Evolutionary conservation across 2,113 vertebrate genomes (phyloP).

Genomic region (human (Homo sapiens)): DNA sequence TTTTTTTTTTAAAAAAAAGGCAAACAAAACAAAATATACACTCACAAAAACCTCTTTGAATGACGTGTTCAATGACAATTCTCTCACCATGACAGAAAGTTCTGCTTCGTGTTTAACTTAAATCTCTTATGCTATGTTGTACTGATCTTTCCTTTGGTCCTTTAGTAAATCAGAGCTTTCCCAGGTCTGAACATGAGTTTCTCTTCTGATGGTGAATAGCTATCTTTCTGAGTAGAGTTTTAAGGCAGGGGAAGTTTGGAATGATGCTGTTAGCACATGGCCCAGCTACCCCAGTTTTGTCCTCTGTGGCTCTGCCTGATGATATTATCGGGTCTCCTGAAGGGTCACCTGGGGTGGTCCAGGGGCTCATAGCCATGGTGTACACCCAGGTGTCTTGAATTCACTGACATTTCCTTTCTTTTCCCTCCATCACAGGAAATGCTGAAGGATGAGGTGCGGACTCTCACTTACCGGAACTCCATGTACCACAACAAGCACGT

Average conservation of each 20-base stretch:
- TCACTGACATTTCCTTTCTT: neutral
- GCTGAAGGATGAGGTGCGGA: conserved; percentile 98
- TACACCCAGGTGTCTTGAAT: neutral
- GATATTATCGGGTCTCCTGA: neutral
- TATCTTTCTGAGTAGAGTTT: neutral
- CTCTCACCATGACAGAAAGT: neutral
- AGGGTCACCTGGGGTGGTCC: too few species aligned
- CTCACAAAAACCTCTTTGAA: neutral
- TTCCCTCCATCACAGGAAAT: conserved; percentile 89
- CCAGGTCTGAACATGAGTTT: neutral
- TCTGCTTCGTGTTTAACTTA: neutral
- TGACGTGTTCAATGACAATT: neutral
- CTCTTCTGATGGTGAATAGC: neutral
- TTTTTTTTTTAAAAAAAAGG: neutral
- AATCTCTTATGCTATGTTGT: neutral
- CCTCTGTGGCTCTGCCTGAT: neutral
- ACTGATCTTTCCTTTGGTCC: neutral
- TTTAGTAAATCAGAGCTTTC: neutral
- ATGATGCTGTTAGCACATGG: too few species aligned
- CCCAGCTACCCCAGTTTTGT: accelerated
- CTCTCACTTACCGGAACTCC: conserved; percentile 96
- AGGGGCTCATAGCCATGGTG: too few species aligned
- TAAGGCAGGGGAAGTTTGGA: neutral
- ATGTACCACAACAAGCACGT: conserved; percentile 99
- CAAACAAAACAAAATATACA: neutral